Conservation (phyloP, 2,888 invertebrate genomes). For the Anorthoa munda region DNA sequence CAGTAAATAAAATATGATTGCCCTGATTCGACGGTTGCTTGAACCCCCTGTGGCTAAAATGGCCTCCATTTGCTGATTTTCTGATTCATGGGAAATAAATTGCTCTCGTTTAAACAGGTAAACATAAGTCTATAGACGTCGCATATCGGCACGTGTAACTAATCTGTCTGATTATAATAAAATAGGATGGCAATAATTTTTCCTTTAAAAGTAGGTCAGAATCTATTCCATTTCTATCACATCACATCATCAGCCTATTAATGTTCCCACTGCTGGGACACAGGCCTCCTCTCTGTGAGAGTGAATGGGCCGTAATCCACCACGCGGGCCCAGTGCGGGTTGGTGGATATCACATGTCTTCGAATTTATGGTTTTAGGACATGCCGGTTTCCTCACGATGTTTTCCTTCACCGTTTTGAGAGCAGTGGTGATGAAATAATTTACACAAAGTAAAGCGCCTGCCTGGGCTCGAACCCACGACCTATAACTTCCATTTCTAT, state of each 20-base stretch:
- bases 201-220: background rate
- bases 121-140: slow-evolving; percentile 10
- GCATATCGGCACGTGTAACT: slow-evolving; percentile 45
- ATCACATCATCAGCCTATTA: too few species aligned
- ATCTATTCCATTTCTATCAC: background rate
- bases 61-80: slow-evolving; percentile 60
- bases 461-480: too few species aligned
- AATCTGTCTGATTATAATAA: slow-evolving; percentile 16
- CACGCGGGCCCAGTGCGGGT: too few species aligned
- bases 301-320: too few species aligned
- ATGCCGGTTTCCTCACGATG: too few species aligned
- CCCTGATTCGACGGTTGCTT: slow-evolving; percentile 40
- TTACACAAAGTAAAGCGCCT: too few species aligned
- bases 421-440: too few species aligned
- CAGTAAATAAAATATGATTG: slow-evolving; percentile 57
- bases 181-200: background rate
- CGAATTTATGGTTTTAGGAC: too few species aligned
- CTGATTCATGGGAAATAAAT: slow-evolving; percentile 61
- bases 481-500: background rate
- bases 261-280: too few species aligned
- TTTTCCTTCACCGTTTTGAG: too few species aligned
- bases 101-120: slow-evolving; percentile 45
- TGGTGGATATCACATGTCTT: too few species aligned
- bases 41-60: slow-evolving; percentile 67
- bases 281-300: too few species aligned